Evolutionary conservation across 35 echinoderm and acorn worm genomes (phyloP).

Genomic region (Anneissia japonica): DNA sequence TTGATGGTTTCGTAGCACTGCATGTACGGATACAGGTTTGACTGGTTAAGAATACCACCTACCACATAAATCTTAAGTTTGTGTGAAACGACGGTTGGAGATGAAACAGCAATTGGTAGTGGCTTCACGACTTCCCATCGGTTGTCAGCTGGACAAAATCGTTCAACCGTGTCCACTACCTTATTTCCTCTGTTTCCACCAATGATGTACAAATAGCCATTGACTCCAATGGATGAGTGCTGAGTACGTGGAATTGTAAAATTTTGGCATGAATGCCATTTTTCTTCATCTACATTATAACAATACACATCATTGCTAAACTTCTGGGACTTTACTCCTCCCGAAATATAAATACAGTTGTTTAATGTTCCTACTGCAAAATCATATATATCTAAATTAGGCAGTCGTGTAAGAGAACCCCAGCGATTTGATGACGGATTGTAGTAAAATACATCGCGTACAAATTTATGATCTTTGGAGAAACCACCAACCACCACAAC

Average conservation of each 20-base stretch:
- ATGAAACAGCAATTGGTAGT: conserved; percentile 30
- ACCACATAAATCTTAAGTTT: conserved; percentile 44
- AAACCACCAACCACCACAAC: conserved; percentile 54
- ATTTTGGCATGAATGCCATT: conserved; percentile 26
- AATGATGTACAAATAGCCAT: conserved; percentile 34
- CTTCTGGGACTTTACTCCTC: conserved; percentile 29
- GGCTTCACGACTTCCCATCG: conserved; percentile 40
- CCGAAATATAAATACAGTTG: conserved; percentile 54
- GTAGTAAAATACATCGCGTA: conserved; percentile 47
- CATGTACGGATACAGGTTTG: conserved; percentile 33
- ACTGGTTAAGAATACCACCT: conserved; percentile 31
- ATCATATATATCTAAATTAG: conserved; percentile 29
- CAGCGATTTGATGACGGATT: conserved; percentile 36
- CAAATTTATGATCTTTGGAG: conserved; percentile 30
- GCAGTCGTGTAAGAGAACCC: conserved; percentile 31
- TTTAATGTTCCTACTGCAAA: conserved; percentile 39
- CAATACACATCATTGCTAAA: conserved; percentile 27
- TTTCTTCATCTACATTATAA: conserved; percentile 15
- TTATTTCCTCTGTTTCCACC: conserved; percentile 43
- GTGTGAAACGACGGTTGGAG: conserved; percentile 54
- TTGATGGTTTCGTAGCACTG: conserved; percentile 43
- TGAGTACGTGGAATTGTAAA: conserved; percentile 29
- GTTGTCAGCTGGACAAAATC: conserved; percentile 24
- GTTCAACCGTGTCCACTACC: conserved; percentile 35
- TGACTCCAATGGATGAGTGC: conserved; percentile 27